Percentiles rank a stretch among this genome's conserved stretches.
phyloP scores from a whole-genome alignment of 2,113 vertebrate species.

The Chroicocephalus ridibundus region DNA sequence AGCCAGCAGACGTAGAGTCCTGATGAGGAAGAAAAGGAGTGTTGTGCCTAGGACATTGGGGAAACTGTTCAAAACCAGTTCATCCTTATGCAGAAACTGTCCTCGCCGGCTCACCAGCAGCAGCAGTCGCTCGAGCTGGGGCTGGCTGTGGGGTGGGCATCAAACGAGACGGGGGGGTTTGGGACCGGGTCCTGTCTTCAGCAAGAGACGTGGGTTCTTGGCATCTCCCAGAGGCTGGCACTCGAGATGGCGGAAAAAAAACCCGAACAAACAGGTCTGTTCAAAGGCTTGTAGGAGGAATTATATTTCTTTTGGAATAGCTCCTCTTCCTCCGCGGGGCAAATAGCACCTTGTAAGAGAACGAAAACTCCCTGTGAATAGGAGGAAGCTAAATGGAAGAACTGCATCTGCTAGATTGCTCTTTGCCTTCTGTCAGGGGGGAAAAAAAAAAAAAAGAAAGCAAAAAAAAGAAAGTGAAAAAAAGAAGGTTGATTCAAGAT shows the following conservation, averaged over 20 bases:
- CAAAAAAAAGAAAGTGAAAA: background rate
- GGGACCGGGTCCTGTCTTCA: background rate
- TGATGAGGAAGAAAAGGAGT: constrained; percentile 11
- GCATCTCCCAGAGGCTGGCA: background rate
- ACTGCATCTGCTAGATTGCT: background rate
- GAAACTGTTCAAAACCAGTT: constrained; percentile 13
- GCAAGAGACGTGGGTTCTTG: background rate
- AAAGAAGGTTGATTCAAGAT: background rate
- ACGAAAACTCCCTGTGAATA: background rate
- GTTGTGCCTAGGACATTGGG: background rate
- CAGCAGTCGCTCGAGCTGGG: background rate
- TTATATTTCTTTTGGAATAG: constrained; percentile 43
- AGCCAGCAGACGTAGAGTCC: background rate
- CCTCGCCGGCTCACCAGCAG: background rate
- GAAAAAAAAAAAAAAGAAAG: rapidly evolving
- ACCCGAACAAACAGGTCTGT: constrained; percentile 43
- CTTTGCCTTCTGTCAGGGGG: background rate
- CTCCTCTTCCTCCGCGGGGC: background rate
- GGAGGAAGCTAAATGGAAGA: constrained; percentile 3
- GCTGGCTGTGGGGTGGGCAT: background rate
- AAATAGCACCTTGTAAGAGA: background rate
- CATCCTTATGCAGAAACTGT: background rate
- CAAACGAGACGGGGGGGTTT: background rate
- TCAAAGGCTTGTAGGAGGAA: constrained; percentile 47
- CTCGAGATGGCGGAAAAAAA: background rate